These are phyloP conservation scores for Anoplopoma fimbria DNA, from an alignment of 2,113 vertebrate genomes.

Conservation along the genomic window DNA sequence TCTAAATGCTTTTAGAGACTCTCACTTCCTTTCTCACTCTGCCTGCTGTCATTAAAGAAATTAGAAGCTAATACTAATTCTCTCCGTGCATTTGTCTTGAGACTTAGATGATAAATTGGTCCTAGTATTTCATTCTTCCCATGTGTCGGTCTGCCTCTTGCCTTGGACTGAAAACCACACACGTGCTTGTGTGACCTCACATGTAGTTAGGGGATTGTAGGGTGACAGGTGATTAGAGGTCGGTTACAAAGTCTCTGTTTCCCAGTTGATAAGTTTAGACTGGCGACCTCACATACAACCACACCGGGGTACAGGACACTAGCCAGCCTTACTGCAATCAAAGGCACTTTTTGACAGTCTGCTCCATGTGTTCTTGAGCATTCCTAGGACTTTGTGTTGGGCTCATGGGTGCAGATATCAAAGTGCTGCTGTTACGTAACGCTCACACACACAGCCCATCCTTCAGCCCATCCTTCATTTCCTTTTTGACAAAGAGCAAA, in stretches of 20 bases:
- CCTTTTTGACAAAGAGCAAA: conserved; percentile 64
- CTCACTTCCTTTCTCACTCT: conserved; percentile 33
- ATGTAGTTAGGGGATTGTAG: conserved; percentile 32
- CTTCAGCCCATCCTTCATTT: conserved; percentile 21
- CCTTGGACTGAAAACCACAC: conserved; percentile 40
- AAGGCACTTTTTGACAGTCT: conserved; percentile 64
- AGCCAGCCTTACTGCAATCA: conserved; percentile 49
- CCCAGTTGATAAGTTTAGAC: conserved; percentile 35
- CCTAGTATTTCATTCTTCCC: conserved; percentile 23
- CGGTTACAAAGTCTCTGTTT: conserved; percentile 38
- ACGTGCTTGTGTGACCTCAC: conserved; percentile 33
- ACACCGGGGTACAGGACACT: conserved; percentile 31
- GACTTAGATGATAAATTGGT: conserved; percentile 31
- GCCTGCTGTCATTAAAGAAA: conserved; percentile 28
- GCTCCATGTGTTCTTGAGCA: conserved; percentile 26
- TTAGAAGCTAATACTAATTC: conserved; percentile 27
- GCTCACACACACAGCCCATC: conserved; percentile 22
- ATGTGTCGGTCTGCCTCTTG: conserved; percentile 39
- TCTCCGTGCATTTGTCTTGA: conserved; percentile 24
- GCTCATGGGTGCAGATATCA: conserved; percentile 35
- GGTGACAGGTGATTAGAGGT: conserved; percentile 57
- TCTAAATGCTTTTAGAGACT: conserved; percentile 48
- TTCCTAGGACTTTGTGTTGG: conserved; percentile 8
- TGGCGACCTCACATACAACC: conserved; percentile 23
- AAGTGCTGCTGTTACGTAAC: conserved; percentile 38